Base-by-base conservation (phyloP, 2,888 invertebrate species). In the Heliconius cydno region DNA sequence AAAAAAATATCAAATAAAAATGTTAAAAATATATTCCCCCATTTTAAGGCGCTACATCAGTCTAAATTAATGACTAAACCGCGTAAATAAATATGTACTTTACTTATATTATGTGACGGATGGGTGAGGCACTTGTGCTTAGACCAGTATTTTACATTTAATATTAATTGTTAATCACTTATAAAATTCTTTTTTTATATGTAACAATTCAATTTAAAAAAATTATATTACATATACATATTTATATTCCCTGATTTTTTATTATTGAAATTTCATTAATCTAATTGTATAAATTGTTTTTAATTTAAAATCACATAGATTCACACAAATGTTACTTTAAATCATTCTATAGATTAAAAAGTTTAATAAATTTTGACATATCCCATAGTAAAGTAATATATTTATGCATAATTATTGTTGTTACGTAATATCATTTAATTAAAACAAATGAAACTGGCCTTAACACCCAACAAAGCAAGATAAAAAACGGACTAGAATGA, bases 31-130 rank as follows among this genome's bases (percentile, higher is more conserved):
- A 87, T 87, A 88, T 86, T 82, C 73, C 76, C 82, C 52, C 38
- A 38, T 84, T 81, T 87, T 89, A 90, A 90, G 89, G 89, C 89
- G 90, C 90, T 91, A 90, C 87, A 88, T 92, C 93, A 94, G 93
- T 94, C 93, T 92, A 92, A 91, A 88, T 90, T 89, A 88, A 89
- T 92, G 92, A 93, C 92, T 91, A 90, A 90, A 90, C 88, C 89
- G 89, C 89, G 85, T 81, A 82, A 82, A 83, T 82, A 82, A 83
- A 82, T 81, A 82, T 83, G 81, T 83, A 82, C 80, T 80, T 81
- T 63, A 79, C 77, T 79, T 82, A 83, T 70, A 78, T 68, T 71
- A 74, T 81, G 81, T 81, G 80, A 79, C 81, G 77, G 81, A 81
- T 80, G 79, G 80, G 76, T 74, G 73, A 79, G 83, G 78, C 82